phyloP scores from a whole-genome alignment of 2,113 vertebrate species.

The Elaphurus davidianus region DNA sequence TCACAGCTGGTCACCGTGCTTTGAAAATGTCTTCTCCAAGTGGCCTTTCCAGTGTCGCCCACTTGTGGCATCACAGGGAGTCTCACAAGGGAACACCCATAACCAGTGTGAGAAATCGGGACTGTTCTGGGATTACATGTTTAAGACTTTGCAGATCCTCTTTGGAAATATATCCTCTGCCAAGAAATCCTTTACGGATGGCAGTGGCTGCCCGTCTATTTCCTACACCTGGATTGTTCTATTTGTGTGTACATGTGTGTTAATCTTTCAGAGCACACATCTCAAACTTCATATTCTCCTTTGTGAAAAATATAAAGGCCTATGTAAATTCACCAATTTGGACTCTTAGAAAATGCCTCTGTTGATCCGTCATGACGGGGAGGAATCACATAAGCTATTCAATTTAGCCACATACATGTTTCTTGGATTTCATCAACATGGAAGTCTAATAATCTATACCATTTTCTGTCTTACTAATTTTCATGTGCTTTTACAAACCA shows the following conservation, averaged over 20 bases:
- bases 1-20: background rate
- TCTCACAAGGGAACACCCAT: background rate
- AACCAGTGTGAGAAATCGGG: constrained; percentile 29
- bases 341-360: background rate
- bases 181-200: constrained; percentile 22
- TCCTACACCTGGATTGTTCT: background rate
- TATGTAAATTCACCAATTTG: background rate
- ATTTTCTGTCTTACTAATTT: background rate
- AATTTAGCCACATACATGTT: background rate
- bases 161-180: background rate
- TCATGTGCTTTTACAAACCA: background rate
- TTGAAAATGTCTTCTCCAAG: background rate
- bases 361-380: background rate
- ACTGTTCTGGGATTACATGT: constrained; percentile 13
- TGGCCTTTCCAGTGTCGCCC: background rate
- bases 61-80: background rate
- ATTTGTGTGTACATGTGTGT: background rate
- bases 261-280: background rate
- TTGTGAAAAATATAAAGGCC: background rate
- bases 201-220: background rate
- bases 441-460: background rate
- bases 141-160: constrained; percentile 38
- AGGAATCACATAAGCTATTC: background rate
- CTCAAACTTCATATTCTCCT: background rate
- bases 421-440: background rate